Percentiles rank a stretch among this genome's conserved stretches.
Evolutionary conservation across 2,888 invertebrate genomes (phyloP).

Genomic region (Aromia moschata): DNA sequence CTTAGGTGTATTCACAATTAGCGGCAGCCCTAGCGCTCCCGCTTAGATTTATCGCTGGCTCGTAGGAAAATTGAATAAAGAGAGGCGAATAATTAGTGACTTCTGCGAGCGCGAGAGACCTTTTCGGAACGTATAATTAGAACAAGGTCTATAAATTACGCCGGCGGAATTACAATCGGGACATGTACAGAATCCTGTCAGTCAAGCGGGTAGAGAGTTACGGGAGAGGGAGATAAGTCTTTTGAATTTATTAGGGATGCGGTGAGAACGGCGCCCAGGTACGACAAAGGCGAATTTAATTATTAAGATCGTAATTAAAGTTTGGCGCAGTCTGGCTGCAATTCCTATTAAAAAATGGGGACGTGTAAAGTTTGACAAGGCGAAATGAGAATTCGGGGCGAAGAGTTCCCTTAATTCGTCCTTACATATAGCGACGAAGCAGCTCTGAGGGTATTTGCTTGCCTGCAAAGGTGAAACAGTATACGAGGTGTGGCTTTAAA

Average conservation of each 20-base stretch:
- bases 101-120: slow-evolving; percentile 50
- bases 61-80: slow-evolving; percentile 55
- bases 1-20: slow-evolving; percentile 40
- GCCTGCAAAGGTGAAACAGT: too few species aligned
- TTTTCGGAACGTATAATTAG: slow-evolving; percentile 55
- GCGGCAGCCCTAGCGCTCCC: slow-evolving; percentile 37
- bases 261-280: slow-evolving; percentile 40
- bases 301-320: too few species aligned
- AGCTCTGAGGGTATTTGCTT: too few species aligned
- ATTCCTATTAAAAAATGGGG: too few species aligned
- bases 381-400: too few species aligned
- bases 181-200: slow-evolving; percentile 55
- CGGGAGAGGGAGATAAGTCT: slow-evolving; percentile 37
- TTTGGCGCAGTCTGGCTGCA: too few species aligned
- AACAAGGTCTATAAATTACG: slow-evolving; percentile 58
- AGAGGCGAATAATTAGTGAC: slow-evolving; percentile 56
- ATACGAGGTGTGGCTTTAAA: too few species aligned
- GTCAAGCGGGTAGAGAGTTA: slow-evolving; percentile 44
- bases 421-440: too few species aligned
- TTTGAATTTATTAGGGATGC: slow-evolving; percentile 43
- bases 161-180: slow-evolving; percentile 53
- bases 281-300: too few species aligned
- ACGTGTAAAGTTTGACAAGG: too few species aligned
- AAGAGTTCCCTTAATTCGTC: too few species aligned
- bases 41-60: slow-evolving; percentile 46